Conservation (phyloP, 1,140 invertebrate species). For the Caenorhabditis latens region DNA sequence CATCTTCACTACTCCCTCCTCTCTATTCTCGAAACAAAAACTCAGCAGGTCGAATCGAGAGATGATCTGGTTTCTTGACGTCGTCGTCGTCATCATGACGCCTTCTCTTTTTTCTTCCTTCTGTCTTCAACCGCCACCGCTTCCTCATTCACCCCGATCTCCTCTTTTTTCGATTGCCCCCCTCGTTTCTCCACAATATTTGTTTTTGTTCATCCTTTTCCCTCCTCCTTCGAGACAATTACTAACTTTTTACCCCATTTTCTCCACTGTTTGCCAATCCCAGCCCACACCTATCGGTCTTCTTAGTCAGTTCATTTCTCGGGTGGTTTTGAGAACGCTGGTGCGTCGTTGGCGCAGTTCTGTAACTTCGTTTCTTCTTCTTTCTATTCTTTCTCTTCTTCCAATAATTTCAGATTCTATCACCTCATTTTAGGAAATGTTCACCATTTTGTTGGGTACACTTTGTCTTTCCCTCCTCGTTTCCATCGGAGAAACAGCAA, state of each 20-base stretch:
- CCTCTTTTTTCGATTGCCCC: background rate
- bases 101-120: slow-evolving; percentile 17
- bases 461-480: slow-evolving; percentile 1
- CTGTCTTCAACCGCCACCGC: slow-evolving; percentile 40
- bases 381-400: background rate
- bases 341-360: no score
- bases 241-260: background rate
- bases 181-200: slow-evolving; percentile 14
- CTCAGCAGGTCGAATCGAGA: slow-evolving; percentile 12
- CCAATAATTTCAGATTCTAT: background rate
- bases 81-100: slow-evolving; percentile 21
- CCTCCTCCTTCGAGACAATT: background rate
- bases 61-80: slow-evolving; percentile 31
- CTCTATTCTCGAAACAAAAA: slow-evolving; percentile 33
- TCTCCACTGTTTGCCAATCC: slow-evolving; percentile 28
- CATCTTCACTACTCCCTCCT: background rate
- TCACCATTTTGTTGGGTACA: slow-evolving; percentile 37
- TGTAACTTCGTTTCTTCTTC: no score
- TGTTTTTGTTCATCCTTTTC: slow-evolving; percentile 21
- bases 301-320: slow-evolving; percentile 7
- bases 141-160: background rate
- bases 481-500: background rate
- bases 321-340: no score
- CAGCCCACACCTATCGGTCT: slow-evolving; percentile 11
- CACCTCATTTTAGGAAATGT: slow-evolving; percentile 25